These are phyloP conservation scores for Cotesia vestalis DNA, from an alignment of 1,140 invertebrate species.

Conservation along the genomic window DNA sequence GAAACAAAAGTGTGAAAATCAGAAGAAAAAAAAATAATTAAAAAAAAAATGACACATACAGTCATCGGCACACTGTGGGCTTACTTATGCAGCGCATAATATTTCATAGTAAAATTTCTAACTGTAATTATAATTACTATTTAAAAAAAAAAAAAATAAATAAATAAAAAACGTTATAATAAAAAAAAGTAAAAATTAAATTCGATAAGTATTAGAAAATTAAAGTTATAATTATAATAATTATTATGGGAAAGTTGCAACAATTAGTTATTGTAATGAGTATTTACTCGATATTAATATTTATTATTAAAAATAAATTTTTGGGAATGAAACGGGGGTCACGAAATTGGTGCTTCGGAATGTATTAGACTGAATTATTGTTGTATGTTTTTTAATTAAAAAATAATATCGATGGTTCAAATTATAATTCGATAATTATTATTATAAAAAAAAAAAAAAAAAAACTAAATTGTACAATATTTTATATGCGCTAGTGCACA, in stretches of 20 bases:
- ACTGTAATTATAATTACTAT: not conserved
- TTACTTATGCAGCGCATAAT: constrained; percentile 10
- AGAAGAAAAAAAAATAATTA: not conserved
- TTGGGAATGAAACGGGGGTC: constrained; percentile 26
- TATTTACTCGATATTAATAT: not conserved
- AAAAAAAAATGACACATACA: constrained; percentile 20
- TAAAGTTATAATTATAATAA: not conserved
- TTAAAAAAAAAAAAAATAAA: not conserved
- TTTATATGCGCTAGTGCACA: constrained; percentile 23
- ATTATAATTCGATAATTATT: not conserved
- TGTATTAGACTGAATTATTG: constrained; percentile 65
- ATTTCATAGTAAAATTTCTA: not conserved
- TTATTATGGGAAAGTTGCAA: constrained; percentile 12
- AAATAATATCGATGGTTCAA: not conserved
- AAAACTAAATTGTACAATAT: constrained; percentile 20
- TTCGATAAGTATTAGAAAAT: no score
- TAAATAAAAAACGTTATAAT: not conserved
- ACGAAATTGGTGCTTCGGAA: constrained; percentile 62
- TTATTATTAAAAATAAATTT: constrained; percentile 27
- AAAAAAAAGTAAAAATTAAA: not conserved
- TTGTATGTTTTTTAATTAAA: constrained; percentile 53
- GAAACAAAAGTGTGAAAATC: no score
- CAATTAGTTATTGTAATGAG: constrained; percentile 1
- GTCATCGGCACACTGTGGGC: constrained; percentile 11
- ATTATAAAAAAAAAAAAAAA: no score